A percentile compares a stretch with the other conserved stretches of the same genome.
Evolutionary conservation across 2,797 vertebrate genomes (phyloP).

Genomic region (Acomys russatus): DNA sequence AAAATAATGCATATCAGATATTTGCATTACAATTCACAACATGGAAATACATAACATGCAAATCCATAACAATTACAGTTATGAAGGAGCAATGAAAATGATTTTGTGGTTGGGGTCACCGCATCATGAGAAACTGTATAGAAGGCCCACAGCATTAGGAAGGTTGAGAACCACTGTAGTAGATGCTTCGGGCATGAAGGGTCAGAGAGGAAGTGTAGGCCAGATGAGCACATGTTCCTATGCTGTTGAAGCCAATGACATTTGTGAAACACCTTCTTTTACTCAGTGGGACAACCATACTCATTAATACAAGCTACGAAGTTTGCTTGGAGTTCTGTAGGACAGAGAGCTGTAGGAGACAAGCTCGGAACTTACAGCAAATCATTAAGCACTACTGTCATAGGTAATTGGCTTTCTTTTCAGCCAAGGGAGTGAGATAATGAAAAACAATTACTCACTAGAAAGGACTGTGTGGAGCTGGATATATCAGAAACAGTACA

Average conservation of each 20-base stretch:
- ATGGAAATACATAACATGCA: no score
- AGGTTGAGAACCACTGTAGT: background rate
- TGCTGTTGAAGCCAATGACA: background rate
- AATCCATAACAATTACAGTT: no score
- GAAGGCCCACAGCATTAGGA: background rate
- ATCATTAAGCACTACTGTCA: background rate
- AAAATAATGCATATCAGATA: background rate
- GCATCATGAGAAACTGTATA: background rate
- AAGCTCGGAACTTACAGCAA: background rate
- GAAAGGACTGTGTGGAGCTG: background rate
- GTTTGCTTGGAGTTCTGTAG: background rate
- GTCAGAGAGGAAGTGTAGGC: background rate
- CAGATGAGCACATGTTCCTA: background rate
- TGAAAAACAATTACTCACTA: slow-evolving; percentile 56
- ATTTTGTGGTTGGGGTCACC: background rate
- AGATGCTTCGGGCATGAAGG: slow-evolving; percentile 28
- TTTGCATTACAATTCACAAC: background rate
- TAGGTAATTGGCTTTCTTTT: background rate
- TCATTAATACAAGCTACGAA: background rate
- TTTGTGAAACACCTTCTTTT: background rate
- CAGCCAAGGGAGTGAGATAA: background rate
- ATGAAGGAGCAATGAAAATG: background rate
- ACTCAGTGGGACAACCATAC: background rate
- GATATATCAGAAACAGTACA: background rate
- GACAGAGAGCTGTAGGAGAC: background rate